These are phyloP conservation scores for Eurypyga helias DNA, from an alignment of 2,113 vertebrate genomes.

Conservation along the genomic window DNA sequence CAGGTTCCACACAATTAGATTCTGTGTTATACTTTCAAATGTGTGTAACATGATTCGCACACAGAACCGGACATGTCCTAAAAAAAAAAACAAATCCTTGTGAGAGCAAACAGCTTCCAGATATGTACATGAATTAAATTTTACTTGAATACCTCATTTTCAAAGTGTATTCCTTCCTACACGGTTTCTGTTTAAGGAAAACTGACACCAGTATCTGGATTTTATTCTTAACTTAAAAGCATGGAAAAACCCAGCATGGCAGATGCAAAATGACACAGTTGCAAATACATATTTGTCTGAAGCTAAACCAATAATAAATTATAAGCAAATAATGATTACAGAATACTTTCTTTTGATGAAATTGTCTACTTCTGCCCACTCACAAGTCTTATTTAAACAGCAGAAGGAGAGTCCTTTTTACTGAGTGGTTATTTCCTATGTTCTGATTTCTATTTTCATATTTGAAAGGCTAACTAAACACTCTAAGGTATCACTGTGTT, in stretches of 20 bases:
- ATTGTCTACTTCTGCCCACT: neutral
- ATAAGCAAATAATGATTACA: neutral
- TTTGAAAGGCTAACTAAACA: neutral
- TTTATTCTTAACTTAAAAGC: neutral
- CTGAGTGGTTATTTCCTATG: neutral
- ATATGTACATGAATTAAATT: neutral
- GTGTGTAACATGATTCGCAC: neutral
- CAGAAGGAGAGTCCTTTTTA: neutral
- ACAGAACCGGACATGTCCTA: neutral
- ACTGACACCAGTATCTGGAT: neutral
- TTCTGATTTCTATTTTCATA: neutral
- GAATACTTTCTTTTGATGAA: neutral
- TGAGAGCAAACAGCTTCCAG: neutral
- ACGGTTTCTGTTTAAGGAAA: neutral
- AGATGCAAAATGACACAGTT: neutral
- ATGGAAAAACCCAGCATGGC: neutral
- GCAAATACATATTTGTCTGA: neutral
- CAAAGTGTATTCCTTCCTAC: neutral
- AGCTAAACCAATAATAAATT: neutral
- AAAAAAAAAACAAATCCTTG: neutral
- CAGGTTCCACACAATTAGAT: neutral
- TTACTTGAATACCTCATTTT: neutral
- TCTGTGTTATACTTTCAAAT: neutral
- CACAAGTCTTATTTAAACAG: neutral
- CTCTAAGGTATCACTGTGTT: neutral